These are phyloP conservation scores for Parochlus steinenii DNA, from an alignment of 2,888 invertebrate species.

Conservation along the genomic window DNA sequence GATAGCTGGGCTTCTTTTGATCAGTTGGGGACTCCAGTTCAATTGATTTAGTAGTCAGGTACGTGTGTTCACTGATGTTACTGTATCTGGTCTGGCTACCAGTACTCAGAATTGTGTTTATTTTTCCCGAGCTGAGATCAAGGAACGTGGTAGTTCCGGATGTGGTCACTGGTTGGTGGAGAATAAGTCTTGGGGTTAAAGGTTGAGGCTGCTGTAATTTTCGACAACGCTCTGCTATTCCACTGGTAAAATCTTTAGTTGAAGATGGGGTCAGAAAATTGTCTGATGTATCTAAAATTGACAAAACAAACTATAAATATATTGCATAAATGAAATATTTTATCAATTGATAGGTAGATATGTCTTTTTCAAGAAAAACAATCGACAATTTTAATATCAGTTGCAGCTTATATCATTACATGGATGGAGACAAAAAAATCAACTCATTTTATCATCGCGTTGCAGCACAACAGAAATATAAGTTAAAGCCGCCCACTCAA, in stretches of 20 bases:
- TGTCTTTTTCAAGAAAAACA: background rate
- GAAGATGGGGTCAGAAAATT: conserved; percentile 45
- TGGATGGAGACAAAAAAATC: background rate
- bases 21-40: conserved; percentile 14
- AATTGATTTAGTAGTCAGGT: conserved; percentile 10
- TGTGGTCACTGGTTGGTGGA: conserved; percentile 28
- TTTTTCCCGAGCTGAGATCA: conserved; percentile 22
- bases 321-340: conserved; percentile 17
- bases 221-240: conserved; percentile 42
- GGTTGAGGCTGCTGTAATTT: conserved; percentile 30
- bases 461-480: too few species aligned
- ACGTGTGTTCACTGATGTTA: conserved; percentile 3
- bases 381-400: conserved; percentile 1
- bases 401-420: conserved; percentile 2
- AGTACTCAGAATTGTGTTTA: conserved; percentile 24
- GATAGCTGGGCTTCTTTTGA: conserved; percentile 67
- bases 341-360: conserved; percentile 16
- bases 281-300: conserved; percentile 35
- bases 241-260: conserved; percentile 36
- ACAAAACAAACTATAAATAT: conserved; percentile 16
- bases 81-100: conserved; percentile 11
- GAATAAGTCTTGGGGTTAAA: conserved; percentile 17
- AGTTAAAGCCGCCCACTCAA: background rate
- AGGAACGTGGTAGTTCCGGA: conserved; percentile 22
- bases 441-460: background rate